These are phyloP conservation scores for Muscicapa striata DNA, from an alignment of 2,797 vertebrate species.

Conservation along the genomic window DNA sequence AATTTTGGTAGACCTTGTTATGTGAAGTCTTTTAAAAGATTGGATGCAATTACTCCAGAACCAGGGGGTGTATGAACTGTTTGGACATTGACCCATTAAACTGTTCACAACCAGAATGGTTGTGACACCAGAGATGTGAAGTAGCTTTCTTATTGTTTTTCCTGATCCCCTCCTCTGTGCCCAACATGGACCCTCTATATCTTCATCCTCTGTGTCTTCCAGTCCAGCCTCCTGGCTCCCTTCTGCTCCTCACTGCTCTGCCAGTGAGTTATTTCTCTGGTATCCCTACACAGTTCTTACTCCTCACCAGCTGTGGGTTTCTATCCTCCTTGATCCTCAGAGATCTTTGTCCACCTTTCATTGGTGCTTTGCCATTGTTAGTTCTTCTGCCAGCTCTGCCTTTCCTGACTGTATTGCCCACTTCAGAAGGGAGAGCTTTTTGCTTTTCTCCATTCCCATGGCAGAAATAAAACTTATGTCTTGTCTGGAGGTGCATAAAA, in stretches of 20 bases:
- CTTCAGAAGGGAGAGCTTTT: neutral
- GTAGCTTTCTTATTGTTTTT: neutral
- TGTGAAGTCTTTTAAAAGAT: neutral
- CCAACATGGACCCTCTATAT: neutral
- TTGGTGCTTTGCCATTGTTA: rapidly evolving
- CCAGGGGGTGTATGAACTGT: neutral
- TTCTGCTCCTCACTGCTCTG: neutral
- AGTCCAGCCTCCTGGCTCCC: neutral
- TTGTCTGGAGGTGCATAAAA: neutral
- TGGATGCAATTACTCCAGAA: neutral
- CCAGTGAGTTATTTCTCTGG: neutral
- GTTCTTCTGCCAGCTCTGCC: neutral
- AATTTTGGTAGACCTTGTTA: neutral
- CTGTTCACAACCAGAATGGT: neutral
- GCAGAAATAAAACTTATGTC: neutral
- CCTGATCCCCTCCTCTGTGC: neutral
- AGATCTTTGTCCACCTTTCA: neutral
- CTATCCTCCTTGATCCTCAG: neutral
- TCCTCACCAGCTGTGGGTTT: neutral
- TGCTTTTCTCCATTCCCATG: neutral
- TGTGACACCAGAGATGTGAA: neutral
- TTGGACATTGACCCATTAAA: neutral
- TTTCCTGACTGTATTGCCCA: neutral
- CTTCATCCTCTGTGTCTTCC: neutral
- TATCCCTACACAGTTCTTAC: neutral